Conservation (phyloP, 2,797 vertebrate species). For the Sebastes iracundus region DNA sequence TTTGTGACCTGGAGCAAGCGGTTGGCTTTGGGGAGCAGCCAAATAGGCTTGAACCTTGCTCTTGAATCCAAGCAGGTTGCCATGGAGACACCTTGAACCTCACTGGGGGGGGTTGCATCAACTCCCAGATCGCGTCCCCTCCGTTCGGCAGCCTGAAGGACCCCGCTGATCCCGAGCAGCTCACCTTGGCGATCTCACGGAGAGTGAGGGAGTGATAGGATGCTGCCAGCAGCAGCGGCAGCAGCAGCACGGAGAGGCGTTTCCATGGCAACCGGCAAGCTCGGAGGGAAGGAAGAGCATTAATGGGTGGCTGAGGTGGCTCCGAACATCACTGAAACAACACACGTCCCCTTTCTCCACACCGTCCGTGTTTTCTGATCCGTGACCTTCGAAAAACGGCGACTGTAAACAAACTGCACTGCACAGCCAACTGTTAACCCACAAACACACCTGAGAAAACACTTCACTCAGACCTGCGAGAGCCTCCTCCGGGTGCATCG, state of each 20-base stretch:
- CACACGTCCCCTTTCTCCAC: slow-evolving; percentile 20
- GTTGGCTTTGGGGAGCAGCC: background rate
- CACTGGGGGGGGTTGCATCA: background rate
- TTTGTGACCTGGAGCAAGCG: background rate
- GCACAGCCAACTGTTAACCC: slow-evolving; percentile 2
- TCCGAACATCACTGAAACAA: slow-evolving; percentile 45
- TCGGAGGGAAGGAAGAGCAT: slow-evolving; percentile 37
- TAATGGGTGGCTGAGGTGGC: slow-evolving; percentile 47
- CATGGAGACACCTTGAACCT: slow-evolving; percentile 52
- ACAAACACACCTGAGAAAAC: slow-evolving; percentile 18
- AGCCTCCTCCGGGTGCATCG: background rate
- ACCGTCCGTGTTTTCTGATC: slow-evolving; percentile 17
- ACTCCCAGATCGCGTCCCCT: background rate
- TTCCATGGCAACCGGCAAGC: slow-evolving; percentile 75
- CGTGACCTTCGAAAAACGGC: slow-evolving; percentile 36
- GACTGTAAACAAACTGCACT: slow-evolving; percentile 29
- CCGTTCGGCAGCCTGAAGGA: slow-evolving; percentile 1
- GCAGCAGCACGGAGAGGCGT: slow-evolving; percentile 53
- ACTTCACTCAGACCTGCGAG: background rate
- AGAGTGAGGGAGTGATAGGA: slow-evolving; percentile 33
- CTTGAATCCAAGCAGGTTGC: slow-evolving; percentile 37
- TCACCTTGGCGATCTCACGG: slow-evolving; percentile 16
- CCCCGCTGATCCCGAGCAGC: slow-evolving; percentile 10
- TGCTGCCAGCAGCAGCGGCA: slow-evolving; percentile 9
- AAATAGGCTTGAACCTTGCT: background rate